phyloP scores from a whole-genome alignment of 2,113 vertebrate genomes.

The Tupaia tana region DNA sequence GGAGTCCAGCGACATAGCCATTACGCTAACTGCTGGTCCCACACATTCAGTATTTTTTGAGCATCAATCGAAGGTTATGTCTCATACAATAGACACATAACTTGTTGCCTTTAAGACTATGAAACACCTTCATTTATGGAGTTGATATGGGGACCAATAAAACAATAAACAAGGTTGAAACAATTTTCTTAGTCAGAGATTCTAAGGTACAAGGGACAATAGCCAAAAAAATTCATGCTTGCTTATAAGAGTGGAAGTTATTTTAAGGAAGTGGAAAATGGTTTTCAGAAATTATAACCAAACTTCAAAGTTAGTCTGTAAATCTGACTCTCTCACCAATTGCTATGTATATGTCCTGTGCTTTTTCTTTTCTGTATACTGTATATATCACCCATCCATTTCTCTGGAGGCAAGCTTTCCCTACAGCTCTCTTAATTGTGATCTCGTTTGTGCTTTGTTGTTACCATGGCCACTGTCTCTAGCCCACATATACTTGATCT shows the following conservation, averaged over 20 bases:
- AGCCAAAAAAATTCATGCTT: not conserved
- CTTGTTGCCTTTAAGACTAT: not conserved
- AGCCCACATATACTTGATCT: not conserved
- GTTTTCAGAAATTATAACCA: slow-evolving; percentile 32
- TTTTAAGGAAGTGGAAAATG: not conserved
- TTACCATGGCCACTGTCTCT: not conserved
- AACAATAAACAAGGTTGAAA: not conserved
- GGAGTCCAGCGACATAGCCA: too few relatives aligned
- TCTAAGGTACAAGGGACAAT: not conserved
- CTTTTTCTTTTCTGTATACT: not conserved
- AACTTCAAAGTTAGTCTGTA: not conserved
- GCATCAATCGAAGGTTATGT: not conserved
- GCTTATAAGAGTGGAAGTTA: not conserved
- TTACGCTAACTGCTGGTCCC: too few relatives aligned
- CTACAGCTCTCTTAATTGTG: not conserved
- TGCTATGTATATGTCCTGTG: not conserved
- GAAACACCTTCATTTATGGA: not conserved
- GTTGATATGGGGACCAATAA: not conserved
- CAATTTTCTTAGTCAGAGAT: not conserved
- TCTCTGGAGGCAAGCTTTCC: not conserved
- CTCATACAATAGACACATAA: not conserved
- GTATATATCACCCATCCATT: not conserved
- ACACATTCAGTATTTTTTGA: not conserved
- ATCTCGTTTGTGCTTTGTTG: not conserved
- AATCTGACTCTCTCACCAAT: not conserved